phyloP scores from a whole-genome alignment of 2,888 invertebrate species.

The Rutpela maculata region DNA sequence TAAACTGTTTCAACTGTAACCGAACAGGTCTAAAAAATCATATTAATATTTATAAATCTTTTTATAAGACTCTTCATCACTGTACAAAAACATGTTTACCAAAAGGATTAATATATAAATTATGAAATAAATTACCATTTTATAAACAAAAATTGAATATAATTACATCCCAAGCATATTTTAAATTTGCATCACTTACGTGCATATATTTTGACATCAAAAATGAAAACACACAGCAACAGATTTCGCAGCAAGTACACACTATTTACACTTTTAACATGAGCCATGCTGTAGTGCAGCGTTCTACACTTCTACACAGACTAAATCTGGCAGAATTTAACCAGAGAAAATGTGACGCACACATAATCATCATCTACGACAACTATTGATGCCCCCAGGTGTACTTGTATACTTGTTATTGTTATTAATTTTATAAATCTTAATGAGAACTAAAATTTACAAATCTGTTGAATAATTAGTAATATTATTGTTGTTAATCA shows the following conservation, averaged over 20 bases:
- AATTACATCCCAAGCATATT: too few species aligned
- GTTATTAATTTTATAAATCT: not conserved
- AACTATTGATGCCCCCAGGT: not conserved
- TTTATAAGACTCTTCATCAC: too few species aligned
- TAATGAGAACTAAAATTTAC: not conserved
- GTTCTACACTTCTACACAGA: constrained; percentile 12
- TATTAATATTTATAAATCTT: too few species aligned
- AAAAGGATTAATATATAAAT: too few species aligned
- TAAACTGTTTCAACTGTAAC: too few species aligned
- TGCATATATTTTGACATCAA: constrained; percentile 4
- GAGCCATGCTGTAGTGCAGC: constrained; percentile 16
- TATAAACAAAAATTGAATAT: too few species aligned
- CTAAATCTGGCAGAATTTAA: constrained; percentile 12
- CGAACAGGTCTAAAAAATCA: too few species aligned
- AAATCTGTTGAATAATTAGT: not conserved
- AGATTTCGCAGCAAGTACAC: not conserved
- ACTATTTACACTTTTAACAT: constrained; percentile 3
- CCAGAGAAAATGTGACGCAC: not conserved
- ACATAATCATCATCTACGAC: not conserved
- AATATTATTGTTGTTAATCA: not conserved
- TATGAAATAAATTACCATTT: too few species aligned
- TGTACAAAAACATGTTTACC: too few species aligned
- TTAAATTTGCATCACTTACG: constrained; percentile 18
- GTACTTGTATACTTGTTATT: not conserved
- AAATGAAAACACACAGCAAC: constrained; percentile 2